Evolutionary conservation across 2,797 vertebrate species (phyloP).

Genomic region (Tamandua tetradactyla): DNA sequence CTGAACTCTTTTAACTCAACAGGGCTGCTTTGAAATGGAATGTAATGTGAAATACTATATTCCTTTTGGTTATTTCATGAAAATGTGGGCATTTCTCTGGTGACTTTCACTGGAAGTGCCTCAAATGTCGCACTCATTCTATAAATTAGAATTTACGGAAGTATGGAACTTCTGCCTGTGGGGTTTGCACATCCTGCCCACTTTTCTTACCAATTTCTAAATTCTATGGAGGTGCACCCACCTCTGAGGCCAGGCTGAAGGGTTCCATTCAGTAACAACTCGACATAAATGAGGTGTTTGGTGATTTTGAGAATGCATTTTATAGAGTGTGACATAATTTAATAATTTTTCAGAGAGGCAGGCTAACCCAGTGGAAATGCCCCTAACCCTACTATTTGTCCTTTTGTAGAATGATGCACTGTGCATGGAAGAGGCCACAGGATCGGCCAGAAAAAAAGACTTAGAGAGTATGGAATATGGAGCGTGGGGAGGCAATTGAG

Average conservation of each 20-base stretch:
- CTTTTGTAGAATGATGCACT: neutral
- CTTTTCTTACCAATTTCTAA: constrained; percentile 23
- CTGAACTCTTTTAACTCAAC: constrained; percentile 36
- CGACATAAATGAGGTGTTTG: neutral
- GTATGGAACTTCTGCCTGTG: no score
- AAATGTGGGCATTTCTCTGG: neutral
- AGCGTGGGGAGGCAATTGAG: neutral
- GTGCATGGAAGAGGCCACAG: neutral
- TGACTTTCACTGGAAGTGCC: constrained; percentile 49
- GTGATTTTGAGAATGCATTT: neutral
- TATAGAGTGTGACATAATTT: neutral
- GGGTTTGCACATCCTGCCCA: neutral
- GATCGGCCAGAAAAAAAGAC: neutral
- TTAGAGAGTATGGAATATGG: neutral
- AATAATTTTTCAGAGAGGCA: neutral
- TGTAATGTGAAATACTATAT: neutral
- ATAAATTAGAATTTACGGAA: constrained; percentile 2
- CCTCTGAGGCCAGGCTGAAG: neutral
- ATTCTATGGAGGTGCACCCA: neutral
- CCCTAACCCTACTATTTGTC: neutral
- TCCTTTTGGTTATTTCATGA: constrained; percentile 30
- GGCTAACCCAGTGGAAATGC: neutral
- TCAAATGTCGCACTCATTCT: constrained; percentile 11
- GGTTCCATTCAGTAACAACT: neutral
- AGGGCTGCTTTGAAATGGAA: constrained; percentile 26